Evolutionary conservation across 2,113 vertebrate genomes (phyloP).

Genomic region (Toxotes chatareus): DNA sequence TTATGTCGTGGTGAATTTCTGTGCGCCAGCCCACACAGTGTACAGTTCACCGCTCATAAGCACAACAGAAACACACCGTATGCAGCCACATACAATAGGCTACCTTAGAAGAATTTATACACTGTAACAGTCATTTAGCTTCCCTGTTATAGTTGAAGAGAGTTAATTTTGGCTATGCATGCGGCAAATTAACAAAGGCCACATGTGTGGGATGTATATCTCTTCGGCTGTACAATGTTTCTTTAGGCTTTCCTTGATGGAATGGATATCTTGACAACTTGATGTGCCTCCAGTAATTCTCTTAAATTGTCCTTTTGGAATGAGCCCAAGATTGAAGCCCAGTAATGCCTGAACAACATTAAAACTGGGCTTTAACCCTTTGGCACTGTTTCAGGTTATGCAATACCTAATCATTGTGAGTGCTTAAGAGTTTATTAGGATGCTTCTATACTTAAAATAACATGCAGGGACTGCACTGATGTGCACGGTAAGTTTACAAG

Average conservation of each 20-base stretch:
- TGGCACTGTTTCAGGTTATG: slow-evolving; percentile 75
- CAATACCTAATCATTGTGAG: slow-evolving; percentile 83
- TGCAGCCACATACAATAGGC: slow-evolving; percentile 8
- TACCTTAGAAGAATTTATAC: not conserved
- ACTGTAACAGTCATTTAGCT: slow-evolving; percentile 7
- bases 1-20: slow-evolving; percentile 25
- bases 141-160: slow-evolving; percentile 13
- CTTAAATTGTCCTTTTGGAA: slow-evolving; percentile 84
- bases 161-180: slow-evolving; percentile 46
- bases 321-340: slow-evolving; percentile 72
- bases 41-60: slow-evolving; percentile 22
- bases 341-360: slow-evolving; percentile 79
- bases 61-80: slow-evolving; percentile 23
- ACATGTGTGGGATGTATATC: slow-evolving; percentile 47
- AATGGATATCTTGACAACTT: slow-evolving; percentile 81
- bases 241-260: slow-evolving; percentile 61
- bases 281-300: slow-evolving; percentile 80
- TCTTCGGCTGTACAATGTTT: slow-evolving; percentile 62
- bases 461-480: slow-evolving; percentile 35
- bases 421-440: slow-evolving; percentile 75
- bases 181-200: slow-evolving; percentile 45
- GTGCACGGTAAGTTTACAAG: slow-evolving; percentile 19
- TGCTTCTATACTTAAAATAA: slow-evolving; percentile 65
- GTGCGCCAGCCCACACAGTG: slow-evolving; percentile 46
- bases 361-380: slow-evolving; percentile 80